phyloP scores from a whole-genome alignment of 2,888 invertebrate species.

The Lysandra bellargus region DNA sequence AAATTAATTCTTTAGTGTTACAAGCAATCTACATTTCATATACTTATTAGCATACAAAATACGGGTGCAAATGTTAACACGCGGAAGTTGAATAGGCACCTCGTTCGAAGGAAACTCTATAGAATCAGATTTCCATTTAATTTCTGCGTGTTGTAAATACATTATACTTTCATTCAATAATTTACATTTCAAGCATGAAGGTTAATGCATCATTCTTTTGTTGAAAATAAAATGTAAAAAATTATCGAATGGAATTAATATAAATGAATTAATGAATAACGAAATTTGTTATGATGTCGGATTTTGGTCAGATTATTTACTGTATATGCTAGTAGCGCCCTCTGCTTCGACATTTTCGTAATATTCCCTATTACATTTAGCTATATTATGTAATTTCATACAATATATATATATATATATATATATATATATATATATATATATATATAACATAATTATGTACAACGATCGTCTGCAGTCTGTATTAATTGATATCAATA shows the following conservation, averaged over 20 bases:
- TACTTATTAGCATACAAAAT: not conserved
- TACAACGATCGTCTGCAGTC: not conserved
- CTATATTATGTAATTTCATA: too few relatives aligned
- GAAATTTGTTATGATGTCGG: not conserved
- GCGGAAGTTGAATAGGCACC: not conserved
- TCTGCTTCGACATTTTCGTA: too few relatives aligned
- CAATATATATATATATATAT: too few relatives aligned
- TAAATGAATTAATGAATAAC: not conserved
- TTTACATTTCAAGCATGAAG: not conserved
- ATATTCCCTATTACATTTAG: too few relatives aligned
- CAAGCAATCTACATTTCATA: not conserved
- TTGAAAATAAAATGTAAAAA: not conserved
- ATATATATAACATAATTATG: not conserved
- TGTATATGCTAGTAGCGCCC: too few relatives aligned
- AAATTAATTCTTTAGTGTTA: too few relatives aligned
- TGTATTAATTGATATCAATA: constrained; percentile 3
- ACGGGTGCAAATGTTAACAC: not conserved
- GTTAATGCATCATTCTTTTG: constrained; percentile 6
- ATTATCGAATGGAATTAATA: not conserved
- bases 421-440: not conserved
- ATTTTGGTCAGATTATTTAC: too few relatives aligned
- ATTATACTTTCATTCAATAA: not conserved
- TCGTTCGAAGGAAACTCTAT: not conserved
- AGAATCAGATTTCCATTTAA: not conserved
- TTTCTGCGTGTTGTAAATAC: not conserved